Evolutionary conservation across 92 coral and sea anemone species (phyloP).

Genomic region (Phenganax stokvisi): DNA sequence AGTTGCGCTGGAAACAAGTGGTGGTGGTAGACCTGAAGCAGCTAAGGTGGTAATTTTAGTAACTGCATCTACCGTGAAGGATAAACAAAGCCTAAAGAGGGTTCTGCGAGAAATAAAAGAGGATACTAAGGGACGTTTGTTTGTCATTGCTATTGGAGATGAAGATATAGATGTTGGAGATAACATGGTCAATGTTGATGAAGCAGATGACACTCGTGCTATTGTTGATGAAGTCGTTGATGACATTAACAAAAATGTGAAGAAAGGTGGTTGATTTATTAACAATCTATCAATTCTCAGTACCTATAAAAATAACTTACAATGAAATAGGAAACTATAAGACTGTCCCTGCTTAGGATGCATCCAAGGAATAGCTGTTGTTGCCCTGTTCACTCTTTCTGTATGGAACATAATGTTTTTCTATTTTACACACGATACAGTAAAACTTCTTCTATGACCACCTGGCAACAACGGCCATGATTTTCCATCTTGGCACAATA

Average conservation of each 20-base stretch:
- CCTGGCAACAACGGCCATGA: no score
- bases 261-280: constrained; percentile 41
- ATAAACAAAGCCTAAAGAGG: neutral
- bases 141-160: constrained; percentile 28
- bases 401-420: no score
- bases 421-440: no score
- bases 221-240: constrained; percentile 24
- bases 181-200: constrained; percentile 33
- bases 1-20: constrained; percentile 37
- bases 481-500: no score
- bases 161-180: constrained; percentile 28
- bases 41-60: constrained; percentile 57
- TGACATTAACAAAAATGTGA: constrained; percentile 21
- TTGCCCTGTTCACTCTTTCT: no score
- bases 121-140: constrained; percentile 5
- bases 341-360: no score
- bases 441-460: no score
- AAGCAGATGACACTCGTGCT: constrained; percentile 28
- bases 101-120: constrained; percentile 3
- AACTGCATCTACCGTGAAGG: constrained; percentile 46
- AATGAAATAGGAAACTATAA: no score
- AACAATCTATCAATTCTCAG: neutral
- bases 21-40: constrained; percentile 50
- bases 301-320: neutral
- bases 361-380: no score